Base-by-base conservation (phyloP, 2,797 vertebrate genomes). In the Babyrousa celebensis region DNA sequence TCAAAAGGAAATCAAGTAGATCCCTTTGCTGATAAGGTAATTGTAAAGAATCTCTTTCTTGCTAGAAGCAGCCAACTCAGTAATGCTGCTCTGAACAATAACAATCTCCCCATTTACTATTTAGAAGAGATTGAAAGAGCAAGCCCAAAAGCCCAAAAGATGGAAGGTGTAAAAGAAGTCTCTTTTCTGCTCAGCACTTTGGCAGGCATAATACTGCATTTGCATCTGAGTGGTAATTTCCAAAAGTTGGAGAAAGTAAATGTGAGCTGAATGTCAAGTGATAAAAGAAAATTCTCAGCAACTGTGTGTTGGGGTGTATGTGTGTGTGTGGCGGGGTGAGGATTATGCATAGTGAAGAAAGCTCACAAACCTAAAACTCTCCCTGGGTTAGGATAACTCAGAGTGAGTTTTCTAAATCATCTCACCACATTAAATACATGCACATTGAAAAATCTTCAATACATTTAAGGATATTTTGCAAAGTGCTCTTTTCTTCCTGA, bases 221-320 rank as follows among this genome's bases (percentile, higher is more conserved):
- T 96, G 95, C 94, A 96, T 95, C 90, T 91, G 71, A 95, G 77
- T 80, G 70, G 85, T 86, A 54, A 72, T 78, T 94, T 97, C 74
- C 85, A 83, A 43, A 96, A 85, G 72, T 90, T 90, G 75, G 72
- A 85, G 89, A 90, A 78, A 96, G 87, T 56, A 85, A 83, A 83
- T 95, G 79, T 91, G 96, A 96, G 78, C 85, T 95, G 91, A 85
- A 92, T 96, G 89, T 86, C 74, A 95, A 96, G 71, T 0, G 12
- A 90, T 36, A 29, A 72, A 70, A 96, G 71, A 95, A 85, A 87
- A 91, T 94, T 95, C 83, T 72, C 78, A 96, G 77, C 80, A 60
- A 68, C 36, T 74, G 40, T 72, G 12, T 12, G 40, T 74, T 94
- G 40, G 27, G 21, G 21, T 70, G 70, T 36, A 36, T 36, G 36